Conservation (phyloP, 2,113 vertebrate species). For the Petaurus breviceps region DNA sequence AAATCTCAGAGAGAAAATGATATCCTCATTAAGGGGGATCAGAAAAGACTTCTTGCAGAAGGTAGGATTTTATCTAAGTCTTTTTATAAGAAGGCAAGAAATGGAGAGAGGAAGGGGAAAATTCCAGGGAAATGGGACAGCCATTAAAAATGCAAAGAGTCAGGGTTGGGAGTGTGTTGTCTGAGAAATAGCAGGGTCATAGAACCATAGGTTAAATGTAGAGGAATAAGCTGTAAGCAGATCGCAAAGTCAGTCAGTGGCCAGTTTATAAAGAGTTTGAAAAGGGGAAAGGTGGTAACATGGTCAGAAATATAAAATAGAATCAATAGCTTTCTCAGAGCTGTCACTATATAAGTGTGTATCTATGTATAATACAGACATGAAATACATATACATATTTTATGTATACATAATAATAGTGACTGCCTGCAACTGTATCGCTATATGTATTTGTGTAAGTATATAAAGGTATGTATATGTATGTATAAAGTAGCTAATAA, state of each 20-base stretch:
- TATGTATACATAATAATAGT: background rate
- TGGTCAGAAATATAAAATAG: background rate
- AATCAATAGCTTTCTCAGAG: background rate
- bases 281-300: background rate
- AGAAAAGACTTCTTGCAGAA: background rate
- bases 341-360: background rate
- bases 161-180: background rate
- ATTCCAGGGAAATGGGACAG: background rate
- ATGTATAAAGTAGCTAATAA: background rate
- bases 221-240: background rate
- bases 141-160: background rate
- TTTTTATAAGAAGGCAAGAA: background rate
- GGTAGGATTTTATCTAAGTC: background rate
- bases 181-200: background rate
- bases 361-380: background rate
- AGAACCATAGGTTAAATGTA: background rate
- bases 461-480: fast-evolving
- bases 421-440: background rate
- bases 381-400: background rate
- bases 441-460: too few species aligned
- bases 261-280: background rate
- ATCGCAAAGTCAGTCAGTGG: background rate
- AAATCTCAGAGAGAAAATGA: background rate
- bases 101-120: background rate
- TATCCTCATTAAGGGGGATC: background rate